Base-by-base conservation (phyloP, 2,888 invertebrate genomes). In the Octodonta nipae region DNA sequence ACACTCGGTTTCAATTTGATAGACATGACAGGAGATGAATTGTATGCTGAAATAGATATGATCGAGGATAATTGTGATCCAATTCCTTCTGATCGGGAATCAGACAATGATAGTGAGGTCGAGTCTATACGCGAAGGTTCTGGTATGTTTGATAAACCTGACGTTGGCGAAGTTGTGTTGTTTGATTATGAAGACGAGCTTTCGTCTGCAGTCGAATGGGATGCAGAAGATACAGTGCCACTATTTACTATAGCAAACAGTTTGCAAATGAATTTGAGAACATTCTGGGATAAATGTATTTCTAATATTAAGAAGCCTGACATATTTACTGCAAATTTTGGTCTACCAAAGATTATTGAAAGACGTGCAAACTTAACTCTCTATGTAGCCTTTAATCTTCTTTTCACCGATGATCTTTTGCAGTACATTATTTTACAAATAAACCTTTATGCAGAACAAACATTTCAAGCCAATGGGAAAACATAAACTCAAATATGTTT, bases 11-110 rank as follows among this genome's bases (percentile, higher is more conserved):
- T 27, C 11, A 27, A 27, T 27, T 27, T 27, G 27, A 13, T 27
- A 12, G 27, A 27, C 27, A 27, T 27, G 27, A 27, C 27, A 27
- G n/a, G 24, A 27, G 27, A 27, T 27, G 27, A 27, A 27, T 13
- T 27, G 3, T 27, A 27, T 27, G 27, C 13, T 5, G 27, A 20
- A 20, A 27, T 27, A 27, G 27, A 27, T 27, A 27, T 27, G 27
- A 27, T 27, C 27, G 27, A 8, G 13, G 13, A 27, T 13, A 13
- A 27, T 27, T 27, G 10, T 27, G 27, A 12, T 7, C 11, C 4
- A 27, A 27, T 5, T 27, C 27, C 27, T 27, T 27, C 27, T 27
- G 27, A 27, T 27, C 10, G 27, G 10, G 27, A 27, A 10, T 27
- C 10, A 27, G 27, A 27, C 13, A 27, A 27, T 27, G 27, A 8